Percentiles rank a stretch among this genome's conserved stretches.
Conservation (phyloP, 2,797 vertebrate genomes). For the Semaprochilodus insignis region DNA sequence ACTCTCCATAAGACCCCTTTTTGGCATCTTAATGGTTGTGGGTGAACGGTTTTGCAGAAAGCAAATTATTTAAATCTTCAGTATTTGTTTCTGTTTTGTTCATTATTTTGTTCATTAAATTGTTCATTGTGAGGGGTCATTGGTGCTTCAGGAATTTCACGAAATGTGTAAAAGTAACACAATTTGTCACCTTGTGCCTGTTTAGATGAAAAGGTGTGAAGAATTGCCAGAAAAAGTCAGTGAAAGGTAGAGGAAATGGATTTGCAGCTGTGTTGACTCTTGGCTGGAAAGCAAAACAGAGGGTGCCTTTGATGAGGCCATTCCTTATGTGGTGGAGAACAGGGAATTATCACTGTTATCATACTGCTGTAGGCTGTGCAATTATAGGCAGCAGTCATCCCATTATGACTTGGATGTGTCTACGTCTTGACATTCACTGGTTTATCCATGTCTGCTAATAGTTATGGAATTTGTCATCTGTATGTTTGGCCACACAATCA, state of each 20-base stretch:
- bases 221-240: slow-evolving; percentile 44
- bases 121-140: neutral
- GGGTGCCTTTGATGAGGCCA: slow-evolving; percentile 44
- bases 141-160: neutral
- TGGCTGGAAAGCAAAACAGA: slow-evolving; percentile 53
- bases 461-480: slow-evolving; percentile 51
- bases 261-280: slow-evolving; percentile 54
- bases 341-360: slow-evolving; percentile 38
- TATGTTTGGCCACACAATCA: slow-evolving; percentile 35
- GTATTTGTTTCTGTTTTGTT: neutral
- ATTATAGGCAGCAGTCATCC: slow-evolving; percentile 37
- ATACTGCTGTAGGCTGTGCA: slow-evolving; percentile 57
- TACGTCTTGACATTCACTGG: slow-evolving; percentile 25
- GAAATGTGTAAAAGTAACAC: neutral
- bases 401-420: slow-evolving; percentile 68
- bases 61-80: too few species aligned
- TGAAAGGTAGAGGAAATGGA: slow-evolving; percentile 53
- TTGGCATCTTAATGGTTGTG: too few species aligned
- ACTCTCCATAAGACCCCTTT: too few species aligned
- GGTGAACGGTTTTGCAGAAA: too few species aligned
- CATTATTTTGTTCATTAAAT: neutral
- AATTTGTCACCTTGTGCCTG: slow-evolving; percentile 23
- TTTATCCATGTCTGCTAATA: slow-evolving; percentile 33
- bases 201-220: slow-evolving; percentile 41
- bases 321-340: slow-evolving; percentile 25